phyloP scores from a whole-genome alignment of 2,888 invertebrate genomes.

The Cordilura impudica region DNA sequence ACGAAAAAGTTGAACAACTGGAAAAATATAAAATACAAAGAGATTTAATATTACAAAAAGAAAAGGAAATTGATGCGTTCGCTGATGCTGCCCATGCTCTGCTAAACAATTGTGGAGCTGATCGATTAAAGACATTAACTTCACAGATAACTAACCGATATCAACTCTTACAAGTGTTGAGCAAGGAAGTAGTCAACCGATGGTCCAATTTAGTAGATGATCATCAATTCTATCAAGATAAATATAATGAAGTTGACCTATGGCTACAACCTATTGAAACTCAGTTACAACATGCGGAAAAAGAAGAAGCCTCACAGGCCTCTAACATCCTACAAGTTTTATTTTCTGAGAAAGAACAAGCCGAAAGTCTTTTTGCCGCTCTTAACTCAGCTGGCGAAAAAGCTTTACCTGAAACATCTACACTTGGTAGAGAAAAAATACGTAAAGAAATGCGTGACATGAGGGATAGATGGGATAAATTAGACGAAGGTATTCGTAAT shows the following conservation, averaged over 20 bases:
- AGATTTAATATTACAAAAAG: conserved; percentile 87
- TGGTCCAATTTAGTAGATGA: conserved; percentile 91
- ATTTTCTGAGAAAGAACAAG: conserved; percentile 89
- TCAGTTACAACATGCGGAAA: conserved; percentile 81
- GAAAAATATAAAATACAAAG: conserved; percentile 85
- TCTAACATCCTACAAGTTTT: conserved; percentile 85
- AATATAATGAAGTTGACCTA: conserved; percentile 84
- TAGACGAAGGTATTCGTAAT: conserved; percentile 89
- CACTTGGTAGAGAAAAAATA: conserved; percentile 92
- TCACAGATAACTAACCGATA: conserved; percentile 94
- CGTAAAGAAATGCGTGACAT: conserved; percentile 89
- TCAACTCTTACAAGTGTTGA: conserved; percentile 87
- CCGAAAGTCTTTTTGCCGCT: conserved; percentile 86
- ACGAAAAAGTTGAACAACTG: conserved; percentile 88
- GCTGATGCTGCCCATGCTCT: conserved; percentile 93
- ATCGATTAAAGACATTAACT: conserved; percentile 90
- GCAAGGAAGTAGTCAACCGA: conserved; percentile 91
- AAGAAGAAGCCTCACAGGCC: conserved; percentile 84
- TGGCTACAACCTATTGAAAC: conserved; percentile 90
- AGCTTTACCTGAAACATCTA: conserved; percentile 94
- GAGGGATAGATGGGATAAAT: conserved; percentile 91
- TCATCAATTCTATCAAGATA: conserved; percentile 87
- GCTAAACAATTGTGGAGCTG: conserved; percentile 89
- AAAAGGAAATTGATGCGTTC: conserved; percentile 91
- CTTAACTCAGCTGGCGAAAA: conserved; percentile 90